Evolutionary conservation across 2,797 vertebrate genomes (phyloP), one percentile per base, ranked within the genome.

Genomic region (Momotus momota): DNA sequence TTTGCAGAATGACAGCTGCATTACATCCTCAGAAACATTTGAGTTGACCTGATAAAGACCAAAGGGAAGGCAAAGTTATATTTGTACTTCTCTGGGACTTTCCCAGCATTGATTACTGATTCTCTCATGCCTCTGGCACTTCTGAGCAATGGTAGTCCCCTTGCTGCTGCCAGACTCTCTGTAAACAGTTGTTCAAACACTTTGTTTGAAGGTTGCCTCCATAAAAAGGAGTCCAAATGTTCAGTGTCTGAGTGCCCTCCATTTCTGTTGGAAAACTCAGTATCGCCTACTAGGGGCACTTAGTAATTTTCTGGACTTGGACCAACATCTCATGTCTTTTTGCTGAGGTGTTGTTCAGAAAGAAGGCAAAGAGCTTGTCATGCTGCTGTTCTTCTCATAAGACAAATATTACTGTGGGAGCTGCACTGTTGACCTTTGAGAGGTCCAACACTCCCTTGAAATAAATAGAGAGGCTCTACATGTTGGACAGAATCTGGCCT

Each of bases 41-140:
- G 33, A 21, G 78, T 20, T 95, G 92, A 95, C 90, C 90, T 95
- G 72, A 87, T 92, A 85, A 85, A 80, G 86, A 81, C 82, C 48
- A 88, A 82, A 78, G 86, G 40, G 43, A 96, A 86, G 65, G 55
- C 85, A 81, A 33, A 70, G 72, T 72, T 83, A 61, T 83, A 67
- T 92, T 91, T 94, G 79, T 92, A 77, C 77, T 93, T 92, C 83
- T 23, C 62, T 43, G 90, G 85, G 87, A 83, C 90, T 97, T 96
- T 97, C 93, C 84, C 86, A 95, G 91, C 94, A 95, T 90, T 82
- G 91, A 92, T 97, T 89, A 41, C 66, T 61, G 75, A 79, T 95
- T 93, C 38, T 54, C 40, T 86, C 80, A 85, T 77, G 62, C 81
- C 86, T 96, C 83, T 69, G 86, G 82, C 75, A 96, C 90, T 94